Percentiles rank a stretch among this genome's conserved stretches.
These are phyloP conservation scores for Jordanella pulchra DNA, from an alignment of 2,797 vertebrate genomes.

Conservation along the genomic window DNA sequence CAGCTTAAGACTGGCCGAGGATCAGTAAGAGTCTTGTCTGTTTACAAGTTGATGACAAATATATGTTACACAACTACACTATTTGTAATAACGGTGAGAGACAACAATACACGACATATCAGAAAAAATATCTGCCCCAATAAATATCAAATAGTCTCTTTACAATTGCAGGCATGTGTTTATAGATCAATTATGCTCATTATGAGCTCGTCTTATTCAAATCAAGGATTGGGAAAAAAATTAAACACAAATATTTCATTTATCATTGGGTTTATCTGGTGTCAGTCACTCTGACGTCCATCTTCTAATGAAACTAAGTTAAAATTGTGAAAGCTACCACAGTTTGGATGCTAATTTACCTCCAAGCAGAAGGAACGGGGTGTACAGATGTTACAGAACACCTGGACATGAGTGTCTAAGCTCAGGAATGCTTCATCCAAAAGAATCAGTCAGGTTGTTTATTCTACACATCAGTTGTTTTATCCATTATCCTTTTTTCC, in stretches of 20 bases:
- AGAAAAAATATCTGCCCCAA: too few relatives aligned
- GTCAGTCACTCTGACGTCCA: background rate
- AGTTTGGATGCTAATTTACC: too few relatives aligned
- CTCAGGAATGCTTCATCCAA: too few relatives aligned
- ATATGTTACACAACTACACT: background rate
- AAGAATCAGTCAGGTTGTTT: too few relatives aligned
- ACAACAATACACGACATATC: too few relatives aligned
- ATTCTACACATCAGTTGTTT: background rate
- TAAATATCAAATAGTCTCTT: background rate
- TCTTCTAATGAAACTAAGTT: background rate
- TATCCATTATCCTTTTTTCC: background rate
- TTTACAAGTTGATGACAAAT: background rate
- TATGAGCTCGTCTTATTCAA: background rate
- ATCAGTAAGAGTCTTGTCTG: conserved; percentile 20
- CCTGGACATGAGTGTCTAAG: background rate
- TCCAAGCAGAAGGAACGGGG: too few relatives aligned
- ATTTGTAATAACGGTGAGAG: too few relatives aligned
- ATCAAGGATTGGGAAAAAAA: too few relatives aligned
- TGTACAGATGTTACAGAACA: too few relatives aligned
- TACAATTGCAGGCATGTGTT: background rate
- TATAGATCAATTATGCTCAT: background rate
- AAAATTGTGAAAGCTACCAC: too few relatives aligned
- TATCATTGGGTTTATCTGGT: background rate
- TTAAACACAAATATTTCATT: background rate
- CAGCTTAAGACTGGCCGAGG: conserved; percentile 40